phyloP scores from a whole-genome alignment of 2,888 invertebrate genomes.

The Chymomyza fuscimana region DNA sequence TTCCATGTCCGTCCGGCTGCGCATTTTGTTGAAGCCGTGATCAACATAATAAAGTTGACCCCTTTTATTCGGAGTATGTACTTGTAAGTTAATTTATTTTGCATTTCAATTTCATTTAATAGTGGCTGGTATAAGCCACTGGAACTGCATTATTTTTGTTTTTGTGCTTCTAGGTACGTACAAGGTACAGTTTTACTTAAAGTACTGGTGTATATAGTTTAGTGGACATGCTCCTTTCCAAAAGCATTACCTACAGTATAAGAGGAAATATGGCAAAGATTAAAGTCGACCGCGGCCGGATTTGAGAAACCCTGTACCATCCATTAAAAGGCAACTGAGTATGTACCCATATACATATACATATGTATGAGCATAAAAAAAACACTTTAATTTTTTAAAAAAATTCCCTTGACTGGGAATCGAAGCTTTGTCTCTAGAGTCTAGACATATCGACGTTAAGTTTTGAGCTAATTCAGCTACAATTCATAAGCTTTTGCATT shows the following conservation, averaged over 20 bases:
- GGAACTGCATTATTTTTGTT: conserved; percentile 25
- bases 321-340: no score
- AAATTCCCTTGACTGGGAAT: no score
- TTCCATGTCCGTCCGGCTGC: not conserved
- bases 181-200: conserved; percentile 51
- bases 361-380: no score
- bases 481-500: no score
- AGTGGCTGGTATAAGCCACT: conserved; percentile 35
- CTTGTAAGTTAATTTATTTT: conserved; percentile 1
- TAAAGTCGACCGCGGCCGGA: no score
- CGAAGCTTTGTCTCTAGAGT: no score
- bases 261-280: not conserved
- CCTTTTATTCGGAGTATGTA: not conserved
- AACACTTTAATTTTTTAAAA: no score
- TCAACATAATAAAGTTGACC: not conserved
- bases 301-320: no score
- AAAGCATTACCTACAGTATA: not conserved
- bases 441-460: no score
- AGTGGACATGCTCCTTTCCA: not conserved
- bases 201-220: not conserved
- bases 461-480: no score
- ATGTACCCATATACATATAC: no score
- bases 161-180: conserved; percentile 47
- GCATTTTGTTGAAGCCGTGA: not conserved
- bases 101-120: conserved; percentile 40